These are phyloP conservation scores for Martes martes DNA, from an alignment of 2,113 vertebrate species.

Conservation along the genomic window DNA sequence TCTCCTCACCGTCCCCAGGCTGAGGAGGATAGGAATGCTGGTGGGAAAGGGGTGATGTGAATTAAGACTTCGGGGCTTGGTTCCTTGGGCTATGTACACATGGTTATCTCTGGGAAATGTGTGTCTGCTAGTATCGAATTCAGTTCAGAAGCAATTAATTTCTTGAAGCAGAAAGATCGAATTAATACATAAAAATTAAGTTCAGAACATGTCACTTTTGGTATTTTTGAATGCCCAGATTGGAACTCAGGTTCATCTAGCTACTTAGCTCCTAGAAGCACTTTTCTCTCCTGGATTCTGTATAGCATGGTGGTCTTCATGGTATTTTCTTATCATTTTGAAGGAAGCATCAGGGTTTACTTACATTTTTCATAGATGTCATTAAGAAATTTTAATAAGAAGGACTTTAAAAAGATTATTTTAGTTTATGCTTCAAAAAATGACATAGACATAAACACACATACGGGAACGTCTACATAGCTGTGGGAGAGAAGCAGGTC, in stretches of 20 bases:
- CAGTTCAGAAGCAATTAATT: neutral
- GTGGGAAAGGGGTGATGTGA: too few relatives aligned
- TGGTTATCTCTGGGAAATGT: neutral
- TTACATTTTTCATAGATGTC: neutral
- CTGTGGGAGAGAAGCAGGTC: neutral
- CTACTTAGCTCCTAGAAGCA: neutral
- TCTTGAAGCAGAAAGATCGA: neutral
- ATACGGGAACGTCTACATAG: neutral
- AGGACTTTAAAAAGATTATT: neutral
- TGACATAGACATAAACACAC: neutral
- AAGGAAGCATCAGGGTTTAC: neutral
- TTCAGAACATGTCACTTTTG: neutral
- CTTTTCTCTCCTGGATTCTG: neutral
- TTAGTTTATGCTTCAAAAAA: neutral
- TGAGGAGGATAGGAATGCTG: neutral
- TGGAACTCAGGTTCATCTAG: neutral
- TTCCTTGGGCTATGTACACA: neutral
- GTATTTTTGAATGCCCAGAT: neutral
- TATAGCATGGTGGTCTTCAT: neutral
- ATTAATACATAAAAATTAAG: neutral
- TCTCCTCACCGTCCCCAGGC: fast-evolving
- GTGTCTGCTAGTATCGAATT: neutral
- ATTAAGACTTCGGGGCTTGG: neutral
- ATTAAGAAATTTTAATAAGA: neutral
- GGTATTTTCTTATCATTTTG: neutral